Evolutionary conservation across 2,888 invertebrate genomes (phyloP).

Genomic region (Ypsolopha sequella): DNA sequence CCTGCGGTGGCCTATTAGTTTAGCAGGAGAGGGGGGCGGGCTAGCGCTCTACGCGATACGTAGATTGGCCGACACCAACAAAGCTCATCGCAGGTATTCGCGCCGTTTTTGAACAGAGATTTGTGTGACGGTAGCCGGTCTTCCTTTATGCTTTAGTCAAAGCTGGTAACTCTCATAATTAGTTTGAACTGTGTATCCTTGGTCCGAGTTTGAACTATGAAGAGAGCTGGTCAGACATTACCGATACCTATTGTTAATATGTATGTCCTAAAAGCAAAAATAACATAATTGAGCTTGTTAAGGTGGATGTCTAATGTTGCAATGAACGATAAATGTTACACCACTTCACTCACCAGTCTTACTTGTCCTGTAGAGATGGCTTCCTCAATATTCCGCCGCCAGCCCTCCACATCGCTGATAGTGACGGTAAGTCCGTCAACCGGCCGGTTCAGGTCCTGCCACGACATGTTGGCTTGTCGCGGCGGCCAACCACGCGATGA

Average conservation of each 20-base stretch:
- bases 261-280: too few species aligned
- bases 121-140: too few species aligned
- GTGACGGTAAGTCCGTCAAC: conserved; percentile 72
- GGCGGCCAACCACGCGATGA: conserved; percentile 81
- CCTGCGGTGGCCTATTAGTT: too few species aligned
- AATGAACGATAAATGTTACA: not conserved
- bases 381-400: conserved; percentile 80
- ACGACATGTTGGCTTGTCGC: conserved; percentile 69
- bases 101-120: too few species aligned
- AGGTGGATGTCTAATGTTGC: not conserved
- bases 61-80: too few species aligned
- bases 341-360: conserved; percentile 56
- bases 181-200: not conserved
- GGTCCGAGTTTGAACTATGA: not conserved
- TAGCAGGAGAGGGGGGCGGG: too few species aligned
- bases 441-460: conserved; percentile 76
- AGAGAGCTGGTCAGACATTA: too few species aligned
- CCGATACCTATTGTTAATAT: too few species aligned
- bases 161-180: not conserved
- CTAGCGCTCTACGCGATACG: too few species aligned
- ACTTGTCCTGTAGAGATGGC: conserved; percentile 80
- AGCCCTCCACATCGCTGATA: conserved; percentile 77
- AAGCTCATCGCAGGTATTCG: too few species aligned
- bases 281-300: not conserved
- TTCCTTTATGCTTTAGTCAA: too few species aligned